Evolutionary conservation across 2,113 vertebrate genomes (phyloP), one percentile per base, ranked within the genome.

Genomic region (Cynopterus brachyotis): DNA sequence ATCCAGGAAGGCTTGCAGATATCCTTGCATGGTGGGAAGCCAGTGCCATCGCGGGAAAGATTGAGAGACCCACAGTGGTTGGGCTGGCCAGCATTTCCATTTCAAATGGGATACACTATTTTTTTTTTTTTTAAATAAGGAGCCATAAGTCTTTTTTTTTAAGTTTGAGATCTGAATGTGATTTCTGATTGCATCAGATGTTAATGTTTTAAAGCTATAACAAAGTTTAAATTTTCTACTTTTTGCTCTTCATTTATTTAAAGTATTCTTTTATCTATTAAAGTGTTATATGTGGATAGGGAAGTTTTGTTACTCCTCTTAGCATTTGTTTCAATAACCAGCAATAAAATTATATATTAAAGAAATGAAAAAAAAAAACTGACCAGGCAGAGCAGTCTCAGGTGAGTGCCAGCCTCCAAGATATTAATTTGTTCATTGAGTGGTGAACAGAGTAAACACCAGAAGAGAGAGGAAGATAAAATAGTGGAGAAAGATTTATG

Each of bases 341-440:
- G 98, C 98, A 98, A 98, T 98, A 98, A 98, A 98, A 98, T 98
- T 98, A 98, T 98, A 98, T 98, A 98, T 98, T 98, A 98, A 98
- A 98, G 97, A 98, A 96, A 98, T 67, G 88, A 90, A 53, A 78
- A 32, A 50, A 47, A 20, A 60, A 28, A 4, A 50, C 16, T 62
- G 80, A 40, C 8, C 10, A 47, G 26, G 9, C 24, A 28, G 62
- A 32, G 22, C 26, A 37, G 28, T 53, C 84, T 88, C 35, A 37
- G 30, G 64, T 30, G 55, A 26, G 7, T 50, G 0, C 42, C 30
- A 57, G 60, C 40, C 12, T 62, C 67, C 12, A 2, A 40, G 55
- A 15, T 30, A 24, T 50, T 84, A 35, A 40, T 73, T 55, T 78
- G 62, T 82, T 93, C 47, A 37, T 6, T 42, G 60, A 60, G 3